These are phyloP conservation scores for Rhinogobius similis DNA, from an alignment of 2,113 vertebrate species.

Conservation along the genomic window DNA sequence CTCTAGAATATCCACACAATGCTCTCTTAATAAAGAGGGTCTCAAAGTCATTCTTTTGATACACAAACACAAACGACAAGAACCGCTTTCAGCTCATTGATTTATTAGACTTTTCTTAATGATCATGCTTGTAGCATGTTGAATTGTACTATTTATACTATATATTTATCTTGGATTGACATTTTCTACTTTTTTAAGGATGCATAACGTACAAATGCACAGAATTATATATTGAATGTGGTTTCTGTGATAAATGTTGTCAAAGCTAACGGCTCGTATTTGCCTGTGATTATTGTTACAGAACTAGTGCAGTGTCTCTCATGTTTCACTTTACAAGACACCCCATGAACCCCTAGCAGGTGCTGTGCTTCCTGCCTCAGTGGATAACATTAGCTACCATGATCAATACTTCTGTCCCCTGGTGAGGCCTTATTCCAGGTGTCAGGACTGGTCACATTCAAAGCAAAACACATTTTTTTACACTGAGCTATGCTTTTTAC, in stretches of 20 bases:
- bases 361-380: constrained; percentile 48
- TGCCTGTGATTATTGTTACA: constrained; percentile 31
- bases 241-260: constrained; percentile 7
- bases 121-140: not conserved
- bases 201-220: not conserved
- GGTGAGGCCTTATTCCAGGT: constrained; percentile 47
- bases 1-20: no score
- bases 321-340: constrained; percentile 49
- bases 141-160: no score
- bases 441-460: constrained; percentile 32
- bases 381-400: constrained; percentile 62
- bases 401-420: constrained; percentile 54
- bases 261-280: constrained; percentile 24
- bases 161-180: not conserved
- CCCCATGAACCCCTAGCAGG: constrained; percentile 45
- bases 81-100: not conserved
- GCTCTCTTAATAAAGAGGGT: no score
- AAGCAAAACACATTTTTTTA: constrained; percentile 21
- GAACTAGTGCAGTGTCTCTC: constrained; percentile 25
- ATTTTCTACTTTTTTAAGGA: not conserved
- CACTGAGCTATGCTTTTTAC: constrained; percentile 11
- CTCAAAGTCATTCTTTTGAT: no score
- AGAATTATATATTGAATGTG: not conserved
- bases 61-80: not conserved
- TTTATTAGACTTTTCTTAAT: not conserved